phyloP scores from a whole-genome alignment of 2,113 vertebrate species.

The Ellobius talpinus region DNA sequence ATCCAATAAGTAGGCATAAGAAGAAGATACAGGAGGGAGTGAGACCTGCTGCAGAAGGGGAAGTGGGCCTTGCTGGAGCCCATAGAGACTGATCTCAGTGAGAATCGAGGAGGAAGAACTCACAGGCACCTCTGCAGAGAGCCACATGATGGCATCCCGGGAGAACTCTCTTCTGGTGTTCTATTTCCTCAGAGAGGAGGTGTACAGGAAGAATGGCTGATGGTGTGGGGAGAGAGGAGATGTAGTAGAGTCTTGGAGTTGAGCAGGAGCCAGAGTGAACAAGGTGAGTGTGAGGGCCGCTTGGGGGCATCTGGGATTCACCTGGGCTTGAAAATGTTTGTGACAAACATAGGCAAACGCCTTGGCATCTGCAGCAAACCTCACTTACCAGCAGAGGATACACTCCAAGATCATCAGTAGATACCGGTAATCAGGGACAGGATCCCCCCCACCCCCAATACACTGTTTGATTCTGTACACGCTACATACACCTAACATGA shows the following conservation, averaged over 20 bases:
- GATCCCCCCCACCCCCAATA: neutral
- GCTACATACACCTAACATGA: neutral
- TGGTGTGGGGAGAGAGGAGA: neutral
- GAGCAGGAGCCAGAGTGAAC: neutral
- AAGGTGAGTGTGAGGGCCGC: neutral
- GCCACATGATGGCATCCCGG: fast-evolving
- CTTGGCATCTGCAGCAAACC: neutral
- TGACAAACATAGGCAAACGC: too few species aligned
- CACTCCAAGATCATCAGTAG: neutral
- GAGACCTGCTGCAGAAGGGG: neutral
- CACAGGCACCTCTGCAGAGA: neutral
- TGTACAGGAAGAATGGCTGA: neutral
- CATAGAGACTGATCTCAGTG: neutral
- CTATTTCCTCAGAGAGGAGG: neutral
- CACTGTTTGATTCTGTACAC: neutral
- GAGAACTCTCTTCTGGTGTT: neutral
- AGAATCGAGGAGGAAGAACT: neutral
- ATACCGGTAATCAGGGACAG: neutral
- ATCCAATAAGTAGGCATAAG: neutral
- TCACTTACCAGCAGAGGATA: neutral
- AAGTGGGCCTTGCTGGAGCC: neutral
- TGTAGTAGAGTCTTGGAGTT: neutral
- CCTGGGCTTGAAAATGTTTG: neutral
- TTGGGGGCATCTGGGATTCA: neutral
- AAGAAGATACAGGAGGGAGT: neutral